Conservation (phyloP, 2,797 vertebrate species). For the Oreonectes daqikongensis region DNA sequence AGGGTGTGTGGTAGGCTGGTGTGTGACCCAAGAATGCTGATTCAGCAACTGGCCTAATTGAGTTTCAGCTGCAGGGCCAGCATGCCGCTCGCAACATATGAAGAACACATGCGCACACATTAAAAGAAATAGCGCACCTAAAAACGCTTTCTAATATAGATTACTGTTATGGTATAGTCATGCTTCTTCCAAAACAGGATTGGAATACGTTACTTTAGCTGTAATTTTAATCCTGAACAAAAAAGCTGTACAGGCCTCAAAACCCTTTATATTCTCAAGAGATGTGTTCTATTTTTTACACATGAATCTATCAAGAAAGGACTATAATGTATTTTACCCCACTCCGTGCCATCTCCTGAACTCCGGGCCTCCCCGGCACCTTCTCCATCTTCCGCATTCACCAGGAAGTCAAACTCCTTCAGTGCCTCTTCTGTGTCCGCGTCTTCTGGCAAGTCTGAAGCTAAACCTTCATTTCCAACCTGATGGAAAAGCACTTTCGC, state of each 20-base stretch:
- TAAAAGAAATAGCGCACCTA: neutral
- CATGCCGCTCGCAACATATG: neutral
- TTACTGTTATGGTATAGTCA: no score
- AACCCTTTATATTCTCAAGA: neutral
- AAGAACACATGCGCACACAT: neutral
- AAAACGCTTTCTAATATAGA: no score
- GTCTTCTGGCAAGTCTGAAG: slow-evolving; percentile 91
- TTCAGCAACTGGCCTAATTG: slow-evolving; percentile 18
- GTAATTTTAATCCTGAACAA: neutral
- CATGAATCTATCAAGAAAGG: neutral
- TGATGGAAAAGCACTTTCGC: slow-evolving; percentile 53
- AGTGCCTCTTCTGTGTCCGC: slow-evolving; percentile 95
- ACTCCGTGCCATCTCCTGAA: slow-evolving; percentile 97
- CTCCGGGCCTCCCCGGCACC: slow-evolving; percentile 96
- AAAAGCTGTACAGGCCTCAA: no score
- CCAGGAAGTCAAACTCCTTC: slow-evolving; percentile 99
- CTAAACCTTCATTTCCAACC: slow-evolving; percentile 97
- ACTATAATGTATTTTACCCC: slow-evolving; percentile 83
- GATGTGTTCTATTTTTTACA: no score
- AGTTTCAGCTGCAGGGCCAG: slow-evolving; percentile 23
- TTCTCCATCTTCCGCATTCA: slow-evolving; percentile 96
- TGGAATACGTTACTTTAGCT: neutral
- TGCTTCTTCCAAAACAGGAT: no score
- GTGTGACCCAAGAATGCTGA: slow-evolving; percentile 49
- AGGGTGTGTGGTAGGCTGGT: slow-evolving; percentile 11